Base-by-base conservation (phyloP, 2,113 vertebrate species). In the Brachypodius melanocephalos region DNA sequence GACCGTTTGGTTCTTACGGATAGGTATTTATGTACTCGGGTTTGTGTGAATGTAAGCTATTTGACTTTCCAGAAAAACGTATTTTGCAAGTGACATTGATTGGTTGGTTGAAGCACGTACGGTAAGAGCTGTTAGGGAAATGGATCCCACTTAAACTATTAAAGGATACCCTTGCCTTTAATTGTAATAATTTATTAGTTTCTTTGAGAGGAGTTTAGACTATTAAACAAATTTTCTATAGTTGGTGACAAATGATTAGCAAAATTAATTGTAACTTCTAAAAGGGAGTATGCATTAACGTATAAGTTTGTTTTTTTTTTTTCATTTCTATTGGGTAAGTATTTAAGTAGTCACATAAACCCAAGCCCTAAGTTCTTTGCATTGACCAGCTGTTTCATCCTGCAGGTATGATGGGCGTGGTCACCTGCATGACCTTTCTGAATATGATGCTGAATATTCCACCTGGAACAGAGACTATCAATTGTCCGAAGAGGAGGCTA, bases 1-100 rank as follows among this genome's bases (percentile, higher is more conserved):
- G 96, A 98, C 99, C 99, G 98, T 99, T 99, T 99, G 99, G 99
- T 99, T 99, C 99, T 99, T 99, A 97, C 99, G 99, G 99, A 99
- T 99, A 99, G 99, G 99, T 99, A 99, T 99, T 99, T 99, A 99
- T 99, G 99, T 99, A 98, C 98, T 99, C 98, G 99, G 99, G 99
- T 99, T 99, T 99, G 99, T 99, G 99, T 99, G 99, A 99, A 99
- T 99, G 99, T 99, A 98, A 99, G 98, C 98, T 99, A 98, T 98
- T 99, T 98, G 97, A 98, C 98, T 98, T 99, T 98, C 95, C 98
- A 99, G 98, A 98, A 97, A 98, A 98, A 97, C 97, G 11, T 96
- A 97, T 97, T 97, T 97, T 97, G 96, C 97, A 97, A 97, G 97
- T 98, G 98, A 96, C 98, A 98, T 97, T 98, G 97, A 97, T 96